Evolutionary conservation across 2,797 vertebrate species (phyloP), one percentile per base, ranked within the genome.

Genomic region (Fistularia commersonii): DNA sequence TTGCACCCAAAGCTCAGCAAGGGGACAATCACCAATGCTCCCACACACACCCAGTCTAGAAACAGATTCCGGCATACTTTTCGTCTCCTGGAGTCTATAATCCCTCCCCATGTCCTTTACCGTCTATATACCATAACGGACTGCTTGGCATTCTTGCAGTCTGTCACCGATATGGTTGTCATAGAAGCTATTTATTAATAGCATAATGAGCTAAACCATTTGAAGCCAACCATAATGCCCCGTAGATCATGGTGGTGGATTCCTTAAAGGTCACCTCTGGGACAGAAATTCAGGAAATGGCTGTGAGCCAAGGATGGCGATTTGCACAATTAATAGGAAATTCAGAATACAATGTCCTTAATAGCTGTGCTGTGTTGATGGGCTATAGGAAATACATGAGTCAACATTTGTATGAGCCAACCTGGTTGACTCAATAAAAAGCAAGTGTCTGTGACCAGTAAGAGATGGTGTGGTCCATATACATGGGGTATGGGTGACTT

Each of bases 401-500:
- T 75, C 61, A 68, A 72, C 57, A 59, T 71, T 71, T 64, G 63
- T 61, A 38, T 32, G 54, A 33, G 66, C 61, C 64, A 54, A 66
- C 54, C 45, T 36, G 57, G 50, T 40, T 52, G 44, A 62, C 69
- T 84, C 77, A 83, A 84, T 84, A 79, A 82, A 84, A 75, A 51
- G 65, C 68, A 84, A 84, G 81, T 81, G 83, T 53, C 53, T 84
- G 82, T 82, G 79, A 87, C 77, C 74, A 74, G 63, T 67, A 74
- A 79, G 80, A 48, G 56, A 62, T 67, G 72, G 72, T 57, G 64
- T 48, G 44, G 59, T 57, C 60, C 72, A 77, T 82, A 83, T 76
- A 86, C 79, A 70, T 45, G n/a, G 1, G 70, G 57, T 39, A 79
- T 66, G 84, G 82, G 80, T 81, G 80, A 80, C 88, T 88, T 85